These are phyloP conservation scores for Lanius collurio DNA, from an alignment of 2,113 vertebrate genomes.

Conservation along the genomic window DNA sequence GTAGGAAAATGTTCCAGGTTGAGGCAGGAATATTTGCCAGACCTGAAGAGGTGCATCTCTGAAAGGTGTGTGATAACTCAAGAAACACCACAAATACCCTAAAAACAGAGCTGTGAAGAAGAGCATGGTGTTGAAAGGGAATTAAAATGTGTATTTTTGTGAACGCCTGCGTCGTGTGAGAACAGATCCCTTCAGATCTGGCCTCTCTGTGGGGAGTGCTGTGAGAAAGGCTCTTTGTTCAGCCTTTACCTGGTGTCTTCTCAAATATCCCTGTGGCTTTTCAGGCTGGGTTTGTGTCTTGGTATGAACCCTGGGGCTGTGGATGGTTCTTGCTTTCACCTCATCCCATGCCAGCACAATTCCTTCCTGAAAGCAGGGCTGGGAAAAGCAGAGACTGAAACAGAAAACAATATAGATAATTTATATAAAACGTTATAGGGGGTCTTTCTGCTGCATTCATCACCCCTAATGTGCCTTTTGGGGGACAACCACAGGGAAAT, in stretches of 20 bases:
- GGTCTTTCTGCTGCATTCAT: not conserved
- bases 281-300: not conserved
- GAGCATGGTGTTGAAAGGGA: not conserved
- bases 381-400: not conserved
- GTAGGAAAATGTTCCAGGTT: not conserved
- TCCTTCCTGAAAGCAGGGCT: not conserved
- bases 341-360: not conserved
- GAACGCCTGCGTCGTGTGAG: accelerated
- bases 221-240: not conserved
- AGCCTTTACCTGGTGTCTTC: not conserved
- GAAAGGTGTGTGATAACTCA: not conserved
- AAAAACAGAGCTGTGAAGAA: not conserved
- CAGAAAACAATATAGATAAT: not conserved
- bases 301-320: not conserved
- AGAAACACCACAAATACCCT: not conserved
- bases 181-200: not conserved
- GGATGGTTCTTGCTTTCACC: not conserved
- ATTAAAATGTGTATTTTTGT: not conserved
- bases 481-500: not conserved
- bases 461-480: not conserved
- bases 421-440: accelerated
- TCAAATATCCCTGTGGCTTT: not conserved
- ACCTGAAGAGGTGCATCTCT: not conserved
- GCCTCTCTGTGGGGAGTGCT: not conserved
- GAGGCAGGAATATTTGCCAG: not conserved